phyloP scores from a whole-genome alignment of 2,113 vertebrate genomes.

The Catagonus wagneri region DNA sequence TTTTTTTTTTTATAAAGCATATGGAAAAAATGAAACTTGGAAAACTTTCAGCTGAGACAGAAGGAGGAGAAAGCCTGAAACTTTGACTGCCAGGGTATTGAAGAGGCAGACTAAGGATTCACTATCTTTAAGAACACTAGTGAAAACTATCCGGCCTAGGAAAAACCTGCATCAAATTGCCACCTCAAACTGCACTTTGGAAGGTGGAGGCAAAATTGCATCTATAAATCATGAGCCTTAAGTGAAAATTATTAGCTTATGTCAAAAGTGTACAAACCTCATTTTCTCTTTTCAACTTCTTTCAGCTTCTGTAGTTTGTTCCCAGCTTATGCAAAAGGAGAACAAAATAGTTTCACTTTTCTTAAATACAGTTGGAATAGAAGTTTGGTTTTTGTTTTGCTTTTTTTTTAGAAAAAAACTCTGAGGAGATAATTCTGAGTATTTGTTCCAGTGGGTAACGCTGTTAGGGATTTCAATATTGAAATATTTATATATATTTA shows the following conservation, averaged over 20 bases:
- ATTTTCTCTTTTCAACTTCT: neutral
- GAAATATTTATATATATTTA: too few species aligned
- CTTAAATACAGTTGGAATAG: neutral
- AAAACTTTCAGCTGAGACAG: conserved; percentile 61
- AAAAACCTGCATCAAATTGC: neutral
- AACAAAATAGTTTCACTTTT: conserved; percentile 42
- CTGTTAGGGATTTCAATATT: neutral
- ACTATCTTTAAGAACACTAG: conserved; percentile 26
- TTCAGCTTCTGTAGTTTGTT: conserved; percentile 34
- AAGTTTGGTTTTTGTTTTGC: neutral
- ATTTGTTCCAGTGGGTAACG: neutral
- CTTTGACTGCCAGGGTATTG: neutral
- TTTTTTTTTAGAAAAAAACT: neutral
- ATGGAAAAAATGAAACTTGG: conserved; percentile 64
- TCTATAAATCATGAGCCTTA: neutral
- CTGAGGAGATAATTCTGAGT: neutral
- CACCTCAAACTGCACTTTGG: neutral
- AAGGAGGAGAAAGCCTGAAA: conserved; percentile 51
- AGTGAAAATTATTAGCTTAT: conserved; percentile 18
- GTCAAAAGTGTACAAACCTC: neutral
- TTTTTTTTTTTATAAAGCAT: conserved; percentile 22
- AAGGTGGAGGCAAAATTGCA: neutral
- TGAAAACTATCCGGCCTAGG: neutral
- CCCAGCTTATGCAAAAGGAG: neutral
- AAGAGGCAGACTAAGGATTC: neutral